phyloP scores from a whole-genome alignment of 2,113 vertebrate species.

The Oxyruncus cristatus region DNA sequence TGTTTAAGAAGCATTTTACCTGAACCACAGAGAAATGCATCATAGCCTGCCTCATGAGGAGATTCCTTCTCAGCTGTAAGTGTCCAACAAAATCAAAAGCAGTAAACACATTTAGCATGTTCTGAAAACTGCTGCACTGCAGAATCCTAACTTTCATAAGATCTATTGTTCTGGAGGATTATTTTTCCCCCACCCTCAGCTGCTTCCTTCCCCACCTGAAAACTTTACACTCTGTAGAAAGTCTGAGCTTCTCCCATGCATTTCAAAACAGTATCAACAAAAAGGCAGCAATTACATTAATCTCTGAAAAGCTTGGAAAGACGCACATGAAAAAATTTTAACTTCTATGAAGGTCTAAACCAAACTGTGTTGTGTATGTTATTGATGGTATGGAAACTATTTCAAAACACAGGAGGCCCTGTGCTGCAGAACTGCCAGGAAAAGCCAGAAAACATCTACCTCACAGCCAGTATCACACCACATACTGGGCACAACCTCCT shows the following conservation, averaged over 20 bases:
- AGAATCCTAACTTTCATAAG: neutral
- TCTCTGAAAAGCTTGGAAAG: neutral
- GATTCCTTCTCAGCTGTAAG: constrained; percentile 61
- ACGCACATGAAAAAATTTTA: neutral
- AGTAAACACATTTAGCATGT: neutral
- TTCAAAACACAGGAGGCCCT: neutral
- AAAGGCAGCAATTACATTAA: neutral
- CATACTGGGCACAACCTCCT: neutral
- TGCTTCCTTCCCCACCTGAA: neutral
- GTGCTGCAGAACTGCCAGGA: neutral
- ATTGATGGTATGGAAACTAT: neutral
- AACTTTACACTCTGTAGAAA: neutral
- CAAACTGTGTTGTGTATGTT: neutral
- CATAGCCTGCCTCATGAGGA: constrained; percentile 76
- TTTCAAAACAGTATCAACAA: neutral
- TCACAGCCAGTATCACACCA: neutral
- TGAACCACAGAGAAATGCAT: constrained; percentile 79
- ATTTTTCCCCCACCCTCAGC: no score
- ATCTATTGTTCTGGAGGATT: neutral
- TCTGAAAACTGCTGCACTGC: neutral
- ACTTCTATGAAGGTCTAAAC: neutral
- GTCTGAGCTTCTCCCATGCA: neutral
- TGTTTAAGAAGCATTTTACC: constrained; percentile 49
- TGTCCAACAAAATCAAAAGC: neutral
- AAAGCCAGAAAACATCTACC: neutral